These are phyloP conservation scores for Ophiodon elongatus DNA, from an alignment of 2,113 vertebrate genomes.

Conservation along the genomic window DNA sequence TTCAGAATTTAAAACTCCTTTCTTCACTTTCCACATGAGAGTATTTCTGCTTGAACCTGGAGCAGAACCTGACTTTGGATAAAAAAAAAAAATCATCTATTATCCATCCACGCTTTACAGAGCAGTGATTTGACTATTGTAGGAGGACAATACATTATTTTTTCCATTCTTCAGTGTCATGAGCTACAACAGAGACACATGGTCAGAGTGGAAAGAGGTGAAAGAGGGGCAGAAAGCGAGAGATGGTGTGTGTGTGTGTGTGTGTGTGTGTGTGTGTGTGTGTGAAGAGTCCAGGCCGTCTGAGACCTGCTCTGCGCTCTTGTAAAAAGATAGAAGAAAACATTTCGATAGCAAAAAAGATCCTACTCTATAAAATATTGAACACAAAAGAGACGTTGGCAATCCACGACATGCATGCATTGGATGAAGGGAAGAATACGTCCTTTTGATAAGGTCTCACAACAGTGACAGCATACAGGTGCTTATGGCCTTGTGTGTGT, in stretches of 20 bases:
- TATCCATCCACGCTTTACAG: not conserved
- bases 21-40: fast-evolving
- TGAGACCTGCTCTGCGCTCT: slow-evolving; percentile 3
- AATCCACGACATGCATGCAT: not conserved
- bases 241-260: not conserved
- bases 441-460: slow-evolving; percentile 33
- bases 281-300: not conserved
- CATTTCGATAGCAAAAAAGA: slow-evolving; percentile 10
- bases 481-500: not conserved
- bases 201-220: not conserved
- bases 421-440: slow-evolving; percentile 17
- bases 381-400: slow-evolving; percentile 19
- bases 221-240: not conserved
- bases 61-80: slow-evolving; percentile 16
- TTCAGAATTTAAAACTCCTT: not conserved
- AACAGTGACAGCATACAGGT: slow-evolving; percentile 11
- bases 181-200: not conserved
- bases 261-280: not conserved
- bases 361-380: slow-evolving; percentile 20
- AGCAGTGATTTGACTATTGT: not conserved
- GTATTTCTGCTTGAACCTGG: not conserved
- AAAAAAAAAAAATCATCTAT: not conserved
- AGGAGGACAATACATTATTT: not conserved
- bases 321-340: not conserved
- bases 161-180: not conserved